Evolutionary conservation across 2,797 vertebrate genomes (phyloP).

Genomic region (Gadopsis bispinosus): DNA sequence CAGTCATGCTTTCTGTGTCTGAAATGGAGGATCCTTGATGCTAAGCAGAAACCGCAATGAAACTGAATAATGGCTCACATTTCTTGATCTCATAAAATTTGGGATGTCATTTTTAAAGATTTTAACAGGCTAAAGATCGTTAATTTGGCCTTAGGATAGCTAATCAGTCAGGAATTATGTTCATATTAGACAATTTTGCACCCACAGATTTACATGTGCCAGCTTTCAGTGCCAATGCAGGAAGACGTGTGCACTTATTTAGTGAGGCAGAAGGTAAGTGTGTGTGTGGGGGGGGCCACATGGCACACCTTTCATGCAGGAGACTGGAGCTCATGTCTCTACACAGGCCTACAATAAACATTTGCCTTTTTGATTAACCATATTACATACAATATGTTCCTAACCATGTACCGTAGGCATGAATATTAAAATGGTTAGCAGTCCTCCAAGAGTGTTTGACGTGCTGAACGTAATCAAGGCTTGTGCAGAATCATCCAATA

Average conservation of each 20-base stretch:
- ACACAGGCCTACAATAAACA: background rate
- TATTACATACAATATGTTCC: background rate
- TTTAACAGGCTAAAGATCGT: background rate
- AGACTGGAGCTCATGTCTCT: background rate
- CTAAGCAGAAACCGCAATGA: background rate
- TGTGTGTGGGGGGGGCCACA: background rate
- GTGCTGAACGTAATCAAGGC: background rate
- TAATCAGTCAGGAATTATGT: background rate
- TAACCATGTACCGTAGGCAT: background rate
- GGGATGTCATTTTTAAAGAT: background rate
- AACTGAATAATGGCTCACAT: background rate
- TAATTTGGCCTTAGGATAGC: background rate
- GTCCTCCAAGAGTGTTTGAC: background rate
- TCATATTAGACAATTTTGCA: background rate
- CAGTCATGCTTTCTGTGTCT: background rate
- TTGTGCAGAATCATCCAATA: background rate
- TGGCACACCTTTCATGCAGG: background rate
- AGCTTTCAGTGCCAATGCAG: background rate
- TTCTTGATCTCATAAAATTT: background rate
- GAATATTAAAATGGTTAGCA: background rate
- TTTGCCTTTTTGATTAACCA: background rate
- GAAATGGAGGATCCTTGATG: constrained; percentile 1
- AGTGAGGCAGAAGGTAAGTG: background rate
- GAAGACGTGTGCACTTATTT: background rate
- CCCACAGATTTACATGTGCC: background rate